Evolutionary conservation across 1,140 invertebrate species (phyloP), one percentile per base, ranked within the genome.

Genomic region (Hormaphis cornu): DNA sequence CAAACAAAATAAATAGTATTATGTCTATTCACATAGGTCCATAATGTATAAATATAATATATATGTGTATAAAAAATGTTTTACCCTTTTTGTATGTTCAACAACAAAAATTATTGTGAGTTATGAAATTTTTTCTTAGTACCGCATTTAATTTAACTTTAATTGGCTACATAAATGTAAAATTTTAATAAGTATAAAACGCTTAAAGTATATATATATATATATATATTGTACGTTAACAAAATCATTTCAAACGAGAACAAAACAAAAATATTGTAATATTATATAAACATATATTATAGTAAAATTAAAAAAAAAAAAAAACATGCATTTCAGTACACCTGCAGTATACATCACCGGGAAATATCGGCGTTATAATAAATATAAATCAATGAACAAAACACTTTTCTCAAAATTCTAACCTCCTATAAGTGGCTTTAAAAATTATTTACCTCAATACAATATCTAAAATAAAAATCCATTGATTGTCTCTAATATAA

Each of bases 401-500:
- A 58, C 7, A 40, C 4, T 12, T 46, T 30, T 37, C 24, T 46
- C 18, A 46, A 63, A 63, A 14, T 16, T 63, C n/a, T 20, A 8
- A 40, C 37, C n/a, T n/a, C n/a, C 37, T 40, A 40, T 30, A 63
- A 46, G 14, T 63, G 26, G 26, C 42, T 42, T 12, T 12, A 61
- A 42, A 42, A 28, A 44, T 1, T 18, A 54, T 33, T 18, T 7
- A 33, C 28, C 30, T 30, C 14, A 20, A 2, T 3, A 18, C 35
- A 54, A 44, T 63, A 63, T 66, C 42, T 48, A 66, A 66, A 66
- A 66, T 66, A 66, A 66, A 66, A 66, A 48, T 33, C 35, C 18
- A 66, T 40, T 66, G 61, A 66, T 66, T 66, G 61, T 66, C 61
- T 66, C 40, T 66, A 66, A 66, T 66, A 48, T 61, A 40, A 46